These are phyloP conservation scores for Lapara coniferarum DNA, from an alignment of 2,888 invertebrate genomes.

Conservation along the genomic window DNA sequence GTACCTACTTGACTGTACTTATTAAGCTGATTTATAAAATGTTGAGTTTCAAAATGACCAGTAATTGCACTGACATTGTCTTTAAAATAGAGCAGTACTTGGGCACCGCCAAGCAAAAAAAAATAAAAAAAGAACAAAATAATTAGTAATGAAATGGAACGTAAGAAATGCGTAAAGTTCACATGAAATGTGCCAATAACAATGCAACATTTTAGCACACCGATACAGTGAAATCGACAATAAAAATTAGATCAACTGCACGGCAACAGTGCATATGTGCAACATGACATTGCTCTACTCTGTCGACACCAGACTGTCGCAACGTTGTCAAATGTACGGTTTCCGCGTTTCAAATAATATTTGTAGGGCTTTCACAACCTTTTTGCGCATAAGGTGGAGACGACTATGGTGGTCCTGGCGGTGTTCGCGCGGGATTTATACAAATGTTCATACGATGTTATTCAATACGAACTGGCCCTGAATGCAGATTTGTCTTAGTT, in stretches of 20 bases:
- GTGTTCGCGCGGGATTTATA: too few relatives aligned
- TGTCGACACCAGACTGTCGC: constrained; percentile 16
- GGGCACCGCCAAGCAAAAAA: too few relatives aligned
- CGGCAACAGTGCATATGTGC: constrained; percentile 2
- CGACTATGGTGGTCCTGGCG: neutral
- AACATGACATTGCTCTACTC: constrained; percentile 12
- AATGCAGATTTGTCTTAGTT: too few relatives aligned
- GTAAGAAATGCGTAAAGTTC: neutral
- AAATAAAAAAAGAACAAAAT: too few relatives aligned
- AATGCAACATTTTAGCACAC: constrained; percentile 13
- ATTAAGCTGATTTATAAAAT: too few relatives aligned
- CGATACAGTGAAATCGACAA: constrained; percentile 13
- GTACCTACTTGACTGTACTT: too few relatives aligned
- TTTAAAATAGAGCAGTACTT: too few relatives aligned
- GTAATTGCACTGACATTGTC: too few relatives aligned
- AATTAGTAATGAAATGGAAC: too few relatives aligned
- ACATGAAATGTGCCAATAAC: neutral
- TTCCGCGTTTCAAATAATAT: constrained; percentile 14
- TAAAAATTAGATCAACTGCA: constrained; percentile 11
- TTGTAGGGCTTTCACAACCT: neutral
- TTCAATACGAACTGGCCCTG: neutral
- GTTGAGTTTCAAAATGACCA: too few relatives aligned
- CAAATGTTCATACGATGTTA: too few relatives aligned
- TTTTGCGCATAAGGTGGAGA: neutral
- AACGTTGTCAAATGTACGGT: constrained; percentile 17